Conservation (phyloP, 2,797 vertebrate species). For the Rhinogobio ventralis region DNA sequence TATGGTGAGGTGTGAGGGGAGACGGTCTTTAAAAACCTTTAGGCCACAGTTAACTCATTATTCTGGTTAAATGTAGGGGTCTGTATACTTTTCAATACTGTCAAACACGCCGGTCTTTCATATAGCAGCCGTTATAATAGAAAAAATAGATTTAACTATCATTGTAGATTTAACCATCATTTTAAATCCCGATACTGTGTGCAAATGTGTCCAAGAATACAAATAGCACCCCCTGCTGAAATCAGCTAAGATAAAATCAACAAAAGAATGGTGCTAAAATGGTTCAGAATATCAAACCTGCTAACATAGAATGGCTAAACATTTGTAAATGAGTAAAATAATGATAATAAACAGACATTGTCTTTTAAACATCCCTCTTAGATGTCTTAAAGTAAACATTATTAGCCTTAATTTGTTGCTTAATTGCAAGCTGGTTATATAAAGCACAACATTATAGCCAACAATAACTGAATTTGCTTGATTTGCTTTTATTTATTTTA, state of each 20-base stretch:
- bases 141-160: conserved; percentile 59
- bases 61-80: conserved; percentile 45
- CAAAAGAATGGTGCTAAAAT: background rate
- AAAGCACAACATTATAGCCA: background rate
- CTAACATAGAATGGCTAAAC: background rate
- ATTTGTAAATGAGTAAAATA: background rate
- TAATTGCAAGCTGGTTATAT: background rate
- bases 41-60: conserved; percentile 57
- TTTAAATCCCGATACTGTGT: background rate
- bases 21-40: conserved; percentile 64
- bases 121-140: conserved; percentile 60
- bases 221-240: conserved; percentile 71
- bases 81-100: conserved; percentile 44
- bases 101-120: conserved; percentile 38
- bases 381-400: background rate
- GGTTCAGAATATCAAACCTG: background rate
- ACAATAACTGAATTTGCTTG: background rate
- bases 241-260: conserved; percentile 9
- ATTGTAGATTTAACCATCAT: background rate
- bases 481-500: background rate
- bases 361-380: background rate
- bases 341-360: background rate
- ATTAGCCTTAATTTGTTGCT: background rate
- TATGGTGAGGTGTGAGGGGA: conserved; percentile 64
- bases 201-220: conserved; percentile 49